Base-by-base conservation (phyloP, 1,140 invertebrate species). In the Panagrolaimus sp. region DNA sequence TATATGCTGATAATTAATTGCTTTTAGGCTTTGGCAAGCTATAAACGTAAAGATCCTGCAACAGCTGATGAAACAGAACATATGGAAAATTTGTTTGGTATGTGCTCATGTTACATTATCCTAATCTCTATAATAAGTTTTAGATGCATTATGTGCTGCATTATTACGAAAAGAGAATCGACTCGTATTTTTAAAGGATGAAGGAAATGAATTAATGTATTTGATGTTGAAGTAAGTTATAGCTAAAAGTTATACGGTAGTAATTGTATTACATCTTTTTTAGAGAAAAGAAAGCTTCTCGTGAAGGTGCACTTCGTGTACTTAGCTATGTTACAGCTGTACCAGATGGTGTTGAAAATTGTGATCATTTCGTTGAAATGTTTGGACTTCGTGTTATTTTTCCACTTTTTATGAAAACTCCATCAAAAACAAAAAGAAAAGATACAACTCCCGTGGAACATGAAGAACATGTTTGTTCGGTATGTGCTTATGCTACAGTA, bases 71-170 rank as follows among this genome's bases (percentile, higher is more conserved):
- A 99, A 84, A 89, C 92, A 79, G 96, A 99, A 85, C 90, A 93
- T 80, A 98, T 99, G 94, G 95, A 98, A 84, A 98, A 98, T 86
- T 85, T 99, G n/a, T n/a, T n/a, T n/a, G n/a, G n/a, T n/a, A n/a
- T n/a, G n/a, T n/a, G n/a, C n/a, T n/a, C n/a, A n/a, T n/a, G n/a
- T n/a, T n/a, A n/a, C n/a, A n/a, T n/a, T n/a, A n/a, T n/a, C n/a
- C n/a, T n/a, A n/a, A n/a, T n/a, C n/a, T n/a, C n/a, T n/a, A n/a
- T n/a, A n/a, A n/a, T n/a, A n/a, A n/a, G n/a, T n/a, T 53, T 99
- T 98, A 81, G 91, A 98, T 83, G 89, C 90, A 73, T 85, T 99
- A 14, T 98, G 96, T 84, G 96, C 93, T 11, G 89, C 92, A 70
- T 86, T 99, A 61, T 90, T 97, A 88, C 87, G 89, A 66, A 86